Evolutionary conservation across 2,797 vertebrate genomes (phyloP).

Genomic region (Arremon brunneinucha): DNA sequence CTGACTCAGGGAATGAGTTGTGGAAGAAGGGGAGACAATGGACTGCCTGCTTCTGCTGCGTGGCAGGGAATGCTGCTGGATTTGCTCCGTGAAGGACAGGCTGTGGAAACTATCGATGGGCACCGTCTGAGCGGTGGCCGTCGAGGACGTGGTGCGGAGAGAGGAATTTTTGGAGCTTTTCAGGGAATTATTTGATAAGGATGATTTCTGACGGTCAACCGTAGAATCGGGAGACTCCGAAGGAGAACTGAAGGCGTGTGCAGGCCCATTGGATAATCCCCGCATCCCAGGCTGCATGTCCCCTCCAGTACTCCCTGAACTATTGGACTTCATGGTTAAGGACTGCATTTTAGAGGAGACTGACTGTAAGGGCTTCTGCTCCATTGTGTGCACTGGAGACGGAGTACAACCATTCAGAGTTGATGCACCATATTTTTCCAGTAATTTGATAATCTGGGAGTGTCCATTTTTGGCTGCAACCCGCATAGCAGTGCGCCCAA

Average conservation of each 20-base stretch:
- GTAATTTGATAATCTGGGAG: conserved; percentile 89
- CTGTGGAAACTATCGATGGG: conserved; percentile 95
- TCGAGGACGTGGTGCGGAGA: conserved; percentile 93
- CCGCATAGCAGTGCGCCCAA: conserved; percentile 95
- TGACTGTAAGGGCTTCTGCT: conserved; percentile 85
- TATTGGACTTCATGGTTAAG: conserved; percentile 92
- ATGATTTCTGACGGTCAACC: conserved; percentile 93
- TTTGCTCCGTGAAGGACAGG: conserved; percentile 94
- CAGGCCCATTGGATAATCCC: conserved; percentile 86
- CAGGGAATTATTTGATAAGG: conserved; percentile 95
- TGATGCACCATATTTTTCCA: conserved; percentile 94
- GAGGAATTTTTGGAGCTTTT: conserved; percentile 98
- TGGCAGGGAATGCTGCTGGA: conserved; percentile 96
- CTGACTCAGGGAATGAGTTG: conserved; percentile 87
- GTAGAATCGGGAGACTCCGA: conserved; percentile 97
- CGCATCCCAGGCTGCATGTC: conserved; percentile 86
- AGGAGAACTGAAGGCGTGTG: conserved; percentile 94
- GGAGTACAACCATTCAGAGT: conserved; percentile 90
- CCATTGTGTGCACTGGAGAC: conserved; percentile 94
- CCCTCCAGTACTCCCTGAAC: conserved; percentile 92
- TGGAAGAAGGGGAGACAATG: conserved; percentile 92
- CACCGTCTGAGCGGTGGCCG: conserved; percentile 95
- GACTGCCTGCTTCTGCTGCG: conserved; percentile 95
- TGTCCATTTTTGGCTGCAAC: conserved; percentile 98
- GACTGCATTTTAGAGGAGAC: conserved; percentile 89